Conservation (phyloP, 2,888 invertebrate species). For the Chironomus riparius region DNA sequence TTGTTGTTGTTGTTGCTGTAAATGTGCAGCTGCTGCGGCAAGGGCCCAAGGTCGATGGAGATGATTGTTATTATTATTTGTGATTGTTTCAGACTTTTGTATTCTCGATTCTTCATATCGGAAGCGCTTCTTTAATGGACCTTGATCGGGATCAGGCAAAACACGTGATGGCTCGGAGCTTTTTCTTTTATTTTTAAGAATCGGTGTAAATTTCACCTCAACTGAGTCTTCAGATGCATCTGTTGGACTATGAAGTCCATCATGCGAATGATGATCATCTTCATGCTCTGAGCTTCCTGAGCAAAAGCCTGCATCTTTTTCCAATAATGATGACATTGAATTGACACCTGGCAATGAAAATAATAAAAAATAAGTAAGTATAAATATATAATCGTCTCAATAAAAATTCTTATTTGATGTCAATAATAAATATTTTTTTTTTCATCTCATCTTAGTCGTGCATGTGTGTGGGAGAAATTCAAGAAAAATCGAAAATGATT, state of each 20-base stretch:
- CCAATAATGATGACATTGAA: conserved; percentile 36
- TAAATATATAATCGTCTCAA: neutral
- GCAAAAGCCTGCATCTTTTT: conserved; percentile 60
- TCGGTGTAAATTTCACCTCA: conserved; percentile 53
- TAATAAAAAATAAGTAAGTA: conserved; percentile 20
- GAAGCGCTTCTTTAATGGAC: conserved; percentile 64
- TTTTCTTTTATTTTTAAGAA: conserved; percentile 55
- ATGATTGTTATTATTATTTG: conserved; percentile 25
- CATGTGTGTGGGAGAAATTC: too few relatives aligned
- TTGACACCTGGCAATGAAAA: conserved; percentile 36
- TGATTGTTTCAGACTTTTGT: neutral
- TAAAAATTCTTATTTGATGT: neutral
- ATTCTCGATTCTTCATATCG: conserved; percentile 43
- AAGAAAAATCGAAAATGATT: too few relatives aligned
- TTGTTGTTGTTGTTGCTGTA: conserved; percentile 33
- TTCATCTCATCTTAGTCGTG: neutral
- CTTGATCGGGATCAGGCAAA: conserved; percentile 42
- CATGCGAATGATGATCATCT: conserved; percentile 47
- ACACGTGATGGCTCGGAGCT: conserved; percentile 57
- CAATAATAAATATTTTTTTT: neutral
- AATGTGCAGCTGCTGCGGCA: conserved; percentile 34
- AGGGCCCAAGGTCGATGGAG: conserved; percentile 30
- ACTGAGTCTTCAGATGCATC: conserved; percentile 57
- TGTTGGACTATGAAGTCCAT: conserved; percentile 51
- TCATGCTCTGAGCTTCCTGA: conserved; percentile 51